A percentile compares a stretch with the other conserved stretches of the same genome.
Conservation (phyloP, 2,113 vertebrate species). For the Stigmatopora argus region DNA sequence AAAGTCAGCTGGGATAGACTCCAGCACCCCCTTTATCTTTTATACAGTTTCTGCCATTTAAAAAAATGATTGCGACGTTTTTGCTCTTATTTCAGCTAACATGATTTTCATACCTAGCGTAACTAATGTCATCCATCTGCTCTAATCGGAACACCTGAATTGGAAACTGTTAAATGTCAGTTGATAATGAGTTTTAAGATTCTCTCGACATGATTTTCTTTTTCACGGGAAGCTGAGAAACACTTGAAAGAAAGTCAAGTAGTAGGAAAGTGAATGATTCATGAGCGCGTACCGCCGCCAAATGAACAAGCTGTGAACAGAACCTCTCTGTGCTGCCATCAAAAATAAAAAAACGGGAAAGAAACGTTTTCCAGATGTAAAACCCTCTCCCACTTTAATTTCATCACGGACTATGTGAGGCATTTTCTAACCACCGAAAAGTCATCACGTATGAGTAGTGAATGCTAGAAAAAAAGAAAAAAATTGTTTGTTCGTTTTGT, state of each 20-base stretch:
- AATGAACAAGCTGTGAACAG: conserved; percentile 15
- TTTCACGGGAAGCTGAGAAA: neutral
- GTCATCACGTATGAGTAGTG: conserved; percentile 3
- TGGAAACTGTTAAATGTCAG: conserved; percentile 1
- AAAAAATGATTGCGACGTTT: too few species aligned
- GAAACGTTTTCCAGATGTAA: neutral
- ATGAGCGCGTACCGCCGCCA: neutral
- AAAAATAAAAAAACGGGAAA: neutral
- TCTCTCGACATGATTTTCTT: neutral
- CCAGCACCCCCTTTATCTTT: too few species aligned
- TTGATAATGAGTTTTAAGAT: conserved; percentile 5
- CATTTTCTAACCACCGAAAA: conserved; percentile 38
- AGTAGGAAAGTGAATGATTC: conserved; percentile 11
- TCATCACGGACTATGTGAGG: conserved; percentile 26
- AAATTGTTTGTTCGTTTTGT: neutral
- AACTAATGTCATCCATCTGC: neutral
- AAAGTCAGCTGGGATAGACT: too few species aligned
- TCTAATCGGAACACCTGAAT: neutral
- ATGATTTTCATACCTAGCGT: neutral
- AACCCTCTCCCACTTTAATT: conserved; percentile 11
- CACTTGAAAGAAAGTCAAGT: neutral
- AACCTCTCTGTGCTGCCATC: neutral
- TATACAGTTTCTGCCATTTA: too few species aligned
- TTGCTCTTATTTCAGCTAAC: neutral
- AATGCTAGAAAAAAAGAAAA: neutral